Evolutionary conservation across 2,888 invertebrate genomes (phyloP), one percentile per base, ranked within the genome.

Genomic region (Xanthostigma xanthostigma): DNA sequence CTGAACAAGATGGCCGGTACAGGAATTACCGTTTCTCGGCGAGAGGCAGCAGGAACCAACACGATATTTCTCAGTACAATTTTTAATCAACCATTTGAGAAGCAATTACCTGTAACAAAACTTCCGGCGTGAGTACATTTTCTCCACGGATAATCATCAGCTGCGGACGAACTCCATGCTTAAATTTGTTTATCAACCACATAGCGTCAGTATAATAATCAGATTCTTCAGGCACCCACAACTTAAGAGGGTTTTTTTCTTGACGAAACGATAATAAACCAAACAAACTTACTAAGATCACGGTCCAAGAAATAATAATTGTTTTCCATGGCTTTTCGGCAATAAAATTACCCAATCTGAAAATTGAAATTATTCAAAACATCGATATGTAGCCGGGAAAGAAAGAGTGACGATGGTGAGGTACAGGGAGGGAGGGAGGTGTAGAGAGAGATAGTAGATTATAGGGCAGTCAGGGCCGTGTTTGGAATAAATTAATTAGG

Each of bases 171-270:
- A 77, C 73, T 9, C 76, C 79, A 45, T 74, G 75, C 50, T 78
- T 75, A 63, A 82, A 80, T 51, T 75, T 78, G 13, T 74, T 65
- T 60, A 82, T 75, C 50, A 83, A 71, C 84, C 85, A 85, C 57
- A 83, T 75, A 5, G 84, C 81, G 56, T 84, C 81, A 53, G 66
- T 62, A 39, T 75, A 72, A 60, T 83, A 86, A 51, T 79, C 75
- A 0, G 84, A 83, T 40, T 81, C 74, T 40, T 76, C 76, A 10
- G 84, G 84, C 17, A 85, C 79, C 86, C 86, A 87, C 54, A 87
- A 65, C 58, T 79, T 81, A 58, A 84, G 65, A 0, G 85, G 84
- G 65, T 83, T 79, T 59, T 79, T 83, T 66, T 86, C 85, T 62
- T 80, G 78, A 51, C 76, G 72, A 64, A 85, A 84, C 56, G 71